These are phyloP conservation scores for Danio tinwini DNA, from an alignment of 2,797 vertebrate genomes.

Conservation along the genomic window DNA sequence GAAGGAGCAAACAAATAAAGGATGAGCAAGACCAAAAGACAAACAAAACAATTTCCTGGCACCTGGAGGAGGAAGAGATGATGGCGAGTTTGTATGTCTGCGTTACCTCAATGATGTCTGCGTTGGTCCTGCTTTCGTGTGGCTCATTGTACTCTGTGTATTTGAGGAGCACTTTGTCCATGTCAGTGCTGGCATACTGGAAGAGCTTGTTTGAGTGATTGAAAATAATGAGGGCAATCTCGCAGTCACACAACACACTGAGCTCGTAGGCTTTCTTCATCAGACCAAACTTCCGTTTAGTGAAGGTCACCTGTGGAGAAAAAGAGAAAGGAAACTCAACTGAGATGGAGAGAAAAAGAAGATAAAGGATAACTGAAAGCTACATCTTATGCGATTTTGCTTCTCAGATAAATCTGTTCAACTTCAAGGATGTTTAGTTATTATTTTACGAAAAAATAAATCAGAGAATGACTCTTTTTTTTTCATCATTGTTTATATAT, in stretches of 20 bases:
- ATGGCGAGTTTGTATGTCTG: not conserved
- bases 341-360: not conserved
- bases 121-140: constrained; percentile 95
- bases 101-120: constrained; percentile 93
- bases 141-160: constrained; percentile 97
- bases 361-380: not conserved
- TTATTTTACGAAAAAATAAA: not conserved
- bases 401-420: not conserved
- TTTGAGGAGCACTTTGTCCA: constrained; percentile 92
- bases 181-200: constrained; percentile 93
- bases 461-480: too few species aligned
- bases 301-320: constrained; percentile 89
- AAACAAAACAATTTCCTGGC: constrained; percentile 24
- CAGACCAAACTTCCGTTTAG: constrained; percentile 91
- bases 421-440: not conserved
- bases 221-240: constrained; percentile 99
- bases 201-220: constrained; percentile 99
- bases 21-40: not conserved
- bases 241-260: constrained; percentile 92
- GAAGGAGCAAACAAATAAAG: constrained; percentile 9
- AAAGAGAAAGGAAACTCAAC: not conserved
- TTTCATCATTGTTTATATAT: too few species aligned
- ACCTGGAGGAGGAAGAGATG: not conserved
- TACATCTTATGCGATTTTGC: not conserved
- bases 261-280: constrained; percentile 92